A percentile compares a stretch with the other conserved stretches of the same genome.
phyloP scores from a whole-genome alignment of 2,113 vertebrate genomes.

The Megaleporinus macrocephalus region DNA sequence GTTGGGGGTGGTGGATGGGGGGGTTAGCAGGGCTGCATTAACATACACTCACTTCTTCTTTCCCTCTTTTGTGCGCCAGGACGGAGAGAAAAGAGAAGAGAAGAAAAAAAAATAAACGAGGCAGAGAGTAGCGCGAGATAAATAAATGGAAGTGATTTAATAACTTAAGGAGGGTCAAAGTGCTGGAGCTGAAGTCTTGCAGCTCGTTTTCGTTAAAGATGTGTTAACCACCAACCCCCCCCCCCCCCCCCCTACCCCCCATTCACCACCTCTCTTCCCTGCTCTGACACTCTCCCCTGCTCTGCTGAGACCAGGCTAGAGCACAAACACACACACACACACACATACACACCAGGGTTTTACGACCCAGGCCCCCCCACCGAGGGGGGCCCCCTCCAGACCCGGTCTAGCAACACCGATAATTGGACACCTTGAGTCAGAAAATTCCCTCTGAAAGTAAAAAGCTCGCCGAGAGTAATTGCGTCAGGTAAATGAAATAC shows the following conservation, averaged over 20 bases:
- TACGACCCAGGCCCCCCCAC: constrained; percentile 34
- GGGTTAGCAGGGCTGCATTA: constrained; percentile 21
- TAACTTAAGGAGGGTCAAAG: constrained; percentile 25
- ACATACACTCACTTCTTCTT: constrained; percentile 29
- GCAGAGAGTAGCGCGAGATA: neutral
- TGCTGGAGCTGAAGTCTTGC: constrained; percentile 63
- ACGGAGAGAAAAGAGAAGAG: neutral
- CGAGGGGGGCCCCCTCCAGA: constrained; percentile 62
- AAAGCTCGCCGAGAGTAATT: constrained; percentile 57
- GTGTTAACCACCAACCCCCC: constrained; percentile 56
- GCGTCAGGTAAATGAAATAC: constrained; percentile 62
- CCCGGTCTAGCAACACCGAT: constrained; percentile 63
- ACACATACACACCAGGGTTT: constrained; percentile 78
- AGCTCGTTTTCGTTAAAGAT: constrained; percentile 66
- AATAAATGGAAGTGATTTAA: constrained; percentile 6
- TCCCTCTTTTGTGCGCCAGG: neutral
- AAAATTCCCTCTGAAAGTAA: constrained; percentile 66
- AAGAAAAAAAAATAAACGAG: neutral
- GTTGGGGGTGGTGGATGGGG: constrained; percentile 4
- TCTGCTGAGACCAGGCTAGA: constrained; percentile 64
- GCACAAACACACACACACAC: constrained; percentile 79
- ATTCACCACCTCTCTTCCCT: constrained; percentile 17
- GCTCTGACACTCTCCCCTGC: constrained; percentile 44
- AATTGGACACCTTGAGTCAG: constrained; percentile 76
- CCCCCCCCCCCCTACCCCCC: constrained; percentile 23